These are phyloP conservation scores for Tupaia chinensis DNA, from an alignment of 2,113 vertebrate genomes.

Conservation along the genomic window DNA sequence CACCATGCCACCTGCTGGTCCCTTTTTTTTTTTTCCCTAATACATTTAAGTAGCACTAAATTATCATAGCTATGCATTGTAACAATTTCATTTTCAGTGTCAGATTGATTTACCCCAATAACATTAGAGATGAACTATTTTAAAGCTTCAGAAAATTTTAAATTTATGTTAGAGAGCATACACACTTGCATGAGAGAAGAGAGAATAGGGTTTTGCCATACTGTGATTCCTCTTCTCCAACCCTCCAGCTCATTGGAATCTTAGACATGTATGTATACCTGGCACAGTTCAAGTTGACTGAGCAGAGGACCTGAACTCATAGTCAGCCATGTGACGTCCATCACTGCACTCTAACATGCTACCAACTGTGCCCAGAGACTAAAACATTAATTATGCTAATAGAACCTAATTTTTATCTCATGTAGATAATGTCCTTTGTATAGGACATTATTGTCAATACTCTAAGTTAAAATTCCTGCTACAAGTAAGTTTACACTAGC, in stretches of 20 bases:
- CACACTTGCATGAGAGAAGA: too few relatives aligned
- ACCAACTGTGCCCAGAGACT: too few relatives aligned
- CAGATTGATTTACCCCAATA: not conserved
- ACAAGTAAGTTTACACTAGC: not conserved
- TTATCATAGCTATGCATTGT: not conserved
- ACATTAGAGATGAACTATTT: not conserved
- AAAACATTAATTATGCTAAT: not conserved
- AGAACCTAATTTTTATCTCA: not conserved
- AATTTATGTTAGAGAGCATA: too few relatives aligned
- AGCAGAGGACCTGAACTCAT: too few relatives aligned
- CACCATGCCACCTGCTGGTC: too few relatives aligned
- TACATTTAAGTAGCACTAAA: not conserved
- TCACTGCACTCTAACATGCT: too few relatives aligned
- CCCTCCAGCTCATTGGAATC: too few relatives aligned
- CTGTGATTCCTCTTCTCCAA: too few relatives aligned
- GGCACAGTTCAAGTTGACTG: too few relatives aligned
- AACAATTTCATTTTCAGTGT: not conserved
- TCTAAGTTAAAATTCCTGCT: not conserved
- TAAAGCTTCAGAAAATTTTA: not conserved
- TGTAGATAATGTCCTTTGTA: not conserved
- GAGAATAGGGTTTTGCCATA: too few relatives aligned
- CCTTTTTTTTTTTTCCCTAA: not conserved
- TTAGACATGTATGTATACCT: too few relatives aligned
- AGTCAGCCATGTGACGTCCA: too few relatives aligned
- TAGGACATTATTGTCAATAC: not conserved